Evolutionary conservation across 1,140 invertebrate species (phyloP), one percentile per base, ranked within the genome.

Genomic region (Ceratina australensis): DNA sequence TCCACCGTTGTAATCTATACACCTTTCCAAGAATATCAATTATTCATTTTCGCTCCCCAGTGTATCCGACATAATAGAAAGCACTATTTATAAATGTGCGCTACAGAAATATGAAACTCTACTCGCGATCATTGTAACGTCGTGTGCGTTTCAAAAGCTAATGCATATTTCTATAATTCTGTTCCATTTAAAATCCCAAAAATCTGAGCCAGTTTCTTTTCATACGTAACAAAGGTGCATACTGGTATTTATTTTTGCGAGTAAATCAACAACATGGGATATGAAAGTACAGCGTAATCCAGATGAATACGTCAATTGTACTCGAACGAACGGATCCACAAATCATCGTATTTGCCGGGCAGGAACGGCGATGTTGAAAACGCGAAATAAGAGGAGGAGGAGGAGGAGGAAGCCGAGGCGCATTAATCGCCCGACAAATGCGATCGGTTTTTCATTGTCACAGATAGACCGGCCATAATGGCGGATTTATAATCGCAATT

Each of bases 391-490:
- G 73, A 59, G 73, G 7, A 42, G 33, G 33, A 42, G 33, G 33
- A 33, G 33, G 33, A 33, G 33, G 33, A 33, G 33, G 33, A 42
- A 42, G 28, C 42, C 56, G 56, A 24, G n/a, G 57, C 28, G 47
- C 74, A 71, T 77, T 77, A 77, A 77, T 77, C 59, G 57, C 33
- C 5, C n/a, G 28, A 50, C 54, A 83, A 82, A 73, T 73, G 72
- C 69, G 71, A 73, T 66, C 74, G 67, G 81, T 82, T 83, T 83
- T 83, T 83, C 76, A 82, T 82, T 83, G 82, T 65, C 65, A 56
- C 80, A 33, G 76, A 74, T 82, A 75, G 56, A 78, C 57, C 50
- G 59, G 60, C 66, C 69, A 50, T 64, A 79, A 61, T 67, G 68
- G 71, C 66, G 76, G 71, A 79, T 75, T 64, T 79, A 82, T 82